Evolutionary conservation across 2,888 invertebrate species (phyloP).

Genomic region (Chamaedrilus cognettii): DNA sequence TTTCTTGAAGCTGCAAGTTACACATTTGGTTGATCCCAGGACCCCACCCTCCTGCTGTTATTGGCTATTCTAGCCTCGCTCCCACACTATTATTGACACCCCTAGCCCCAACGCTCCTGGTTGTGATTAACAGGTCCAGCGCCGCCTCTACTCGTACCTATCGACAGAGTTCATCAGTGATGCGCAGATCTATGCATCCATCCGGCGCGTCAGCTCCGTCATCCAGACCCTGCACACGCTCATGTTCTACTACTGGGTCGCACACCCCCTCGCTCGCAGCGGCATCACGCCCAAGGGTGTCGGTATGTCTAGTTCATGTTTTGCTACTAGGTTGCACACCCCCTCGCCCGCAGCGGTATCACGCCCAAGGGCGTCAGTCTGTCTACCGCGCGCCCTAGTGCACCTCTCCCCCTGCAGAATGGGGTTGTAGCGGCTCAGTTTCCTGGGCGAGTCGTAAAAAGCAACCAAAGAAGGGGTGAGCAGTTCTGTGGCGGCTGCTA

Average conservation of each 20-base stretch:
- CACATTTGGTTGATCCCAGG: no score
- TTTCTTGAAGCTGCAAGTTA: no score
- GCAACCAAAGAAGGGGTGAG: no score
- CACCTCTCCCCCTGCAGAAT: no score
- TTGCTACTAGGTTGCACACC: slow-evolving; percentile 99
- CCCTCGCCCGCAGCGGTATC: slow-evolving; percentile 91
- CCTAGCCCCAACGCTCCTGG: no score
- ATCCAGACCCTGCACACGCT: slow-evolving; percentile 98
- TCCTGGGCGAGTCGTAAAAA: no score
- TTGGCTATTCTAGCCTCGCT: no score
- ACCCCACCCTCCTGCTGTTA: no score
- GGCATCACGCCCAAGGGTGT: slow-evolving; percentile 94
- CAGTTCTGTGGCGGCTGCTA: no score
- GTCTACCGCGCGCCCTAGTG: no score
- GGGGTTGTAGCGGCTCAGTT: no score
- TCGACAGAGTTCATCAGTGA: slow-evolving; percentile 99
- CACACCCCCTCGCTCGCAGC: slow-evolving; percentile 91
- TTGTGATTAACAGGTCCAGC: slow-evolving; percentile 66
- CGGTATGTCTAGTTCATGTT: slow-evolving; percentile 93
- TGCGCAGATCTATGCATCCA: slow-evolving; percentile 96
- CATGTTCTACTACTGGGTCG: slow-evolving; percentile 99
- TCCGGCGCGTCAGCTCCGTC: slow-evolving; percentile 93
- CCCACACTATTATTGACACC: no score
- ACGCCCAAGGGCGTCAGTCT: slow-evolving; percentile 92
- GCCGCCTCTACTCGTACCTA: slow-evolving; percentile 91